Evolutionary conservation across 2,797 vertebrate genomes (phyloP).

Genomic region (Chaenodraco wilsoni): DNA sequence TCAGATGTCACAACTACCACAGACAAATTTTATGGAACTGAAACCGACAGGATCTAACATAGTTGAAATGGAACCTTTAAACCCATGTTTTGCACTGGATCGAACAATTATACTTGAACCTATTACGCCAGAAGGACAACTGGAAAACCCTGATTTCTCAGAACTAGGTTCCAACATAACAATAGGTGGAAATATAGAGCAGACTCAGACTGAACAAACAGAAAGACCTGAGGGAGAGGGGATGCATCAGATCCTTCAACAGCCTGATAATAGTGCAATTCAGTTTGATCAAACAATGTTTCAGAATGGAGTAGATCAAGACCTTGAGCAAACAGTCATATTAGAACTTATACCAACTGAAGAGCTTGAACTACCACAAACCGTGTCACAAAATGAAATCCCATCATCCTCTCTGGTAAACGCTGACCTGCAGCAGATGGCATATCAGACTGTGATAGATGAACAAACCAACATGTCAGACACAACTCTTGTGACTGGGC

Average conservation of each 20-base stretch:
- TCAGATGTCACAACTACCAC: conserved; percentile 58
- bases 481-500: conserved; percentile 50
- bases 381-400: conserved; percentile 51
- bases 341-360: conserved; percentile 73
- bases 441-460: conserved; percentile 30
- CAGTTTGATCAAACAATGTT: conserved; percentile 53
- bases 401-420: conserved; percentile 42
- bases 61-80: conserved; percentile 36
- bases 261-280: conserved; percentile 28
- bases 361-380: conserved; percentile 72
- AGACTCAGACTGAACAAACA: conserved; percentile 48
- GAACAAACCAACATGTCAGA: conserved; percentile 36
- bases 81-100: conserved; percentile 63
- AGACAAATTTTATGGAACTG: conserved; percentile 62
- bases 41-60: conserved; percentile 45
- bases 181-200: conserved; percentile 48
- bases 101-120: conserved; percentile 79
- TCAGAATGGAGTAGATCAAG: conserved; percentile 51
- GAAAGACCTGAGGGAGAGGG: conserved; percentile 37
- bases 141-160: conserved; percentile 66
- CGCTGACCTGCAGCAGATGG: conserved; percentile 49
- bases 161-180: conserved; percentile 52
- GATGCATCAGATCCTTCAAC: conserved; percentile 53
- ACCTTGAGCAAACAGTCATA: conserved; percentile 71
- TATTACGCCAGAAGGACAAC: conserved; percentile 74